Percentiles rank a stretch among this genome's conserved stretches.
phyloP scores from a whole-genome alignment of 64 coral and sea anemone genomes.

The Porites lutea region DNA sequence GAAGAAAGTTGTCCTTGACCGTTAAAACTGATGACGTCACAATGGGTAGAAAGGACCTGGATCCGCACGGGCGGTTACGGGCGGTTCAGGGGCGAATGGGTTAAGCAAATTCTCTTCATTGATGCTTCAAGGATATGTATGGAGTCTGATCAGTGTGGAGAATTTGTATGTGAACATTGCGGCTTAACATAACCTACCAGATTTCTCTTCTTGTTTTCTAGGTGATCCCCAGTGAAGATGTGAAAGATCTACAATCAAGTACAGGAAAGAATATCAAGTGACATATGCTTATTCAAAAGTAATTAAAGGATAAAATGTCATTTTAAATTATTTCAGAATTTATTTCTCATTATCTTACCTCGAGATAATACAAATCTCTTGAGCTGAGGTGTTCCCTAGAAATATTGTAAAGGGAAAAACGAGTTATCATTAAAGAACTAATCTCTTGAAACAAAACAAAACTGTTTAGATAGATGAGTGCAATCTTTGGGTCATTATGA shows the following conservation, averaged over 20 bases:
- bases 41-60: no score
- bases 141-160: no score
- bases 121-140: no score
- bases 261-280: not conserved
- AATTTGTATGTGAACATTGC: no score
- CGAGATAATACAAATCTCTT: slow-evolving; percentile 67
- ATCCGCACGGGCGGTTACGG: no score
- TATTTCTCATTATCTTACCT: slow-evolving; percentile 18
- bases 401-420: not conserved
- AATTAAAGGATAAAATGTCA: not conserved
- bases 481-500: no score
- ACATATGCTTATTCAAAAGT: not conserved
- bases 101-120: no score
- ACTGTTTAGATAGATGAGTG: no score
- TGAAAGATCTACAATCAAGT: slow-evolving; percentile 25
- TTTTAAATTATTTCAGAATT: not conserved
- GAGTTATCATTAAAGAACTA: not conserved
- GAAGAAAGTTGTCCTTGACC: no score
- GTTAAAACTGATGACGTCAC: no score
- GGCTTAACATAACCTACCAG: slow-evolving; percentile 19
- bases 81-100: no score
- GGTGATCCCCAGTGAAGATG: slow-evolving; percentile 60
- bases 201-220: slow-evolving; percentile 60
- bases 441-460: not conserved
- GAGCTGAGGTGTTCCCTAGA: slow-evolving; percentile 67